Percentiles rank a stretch among this genome's conserved stretches.
These are phyloP conservation scores for Propithecus perrieri DNA, from an alignment of 2,797 vertebrate genomes.

Conservation along the genomic window DNA sequence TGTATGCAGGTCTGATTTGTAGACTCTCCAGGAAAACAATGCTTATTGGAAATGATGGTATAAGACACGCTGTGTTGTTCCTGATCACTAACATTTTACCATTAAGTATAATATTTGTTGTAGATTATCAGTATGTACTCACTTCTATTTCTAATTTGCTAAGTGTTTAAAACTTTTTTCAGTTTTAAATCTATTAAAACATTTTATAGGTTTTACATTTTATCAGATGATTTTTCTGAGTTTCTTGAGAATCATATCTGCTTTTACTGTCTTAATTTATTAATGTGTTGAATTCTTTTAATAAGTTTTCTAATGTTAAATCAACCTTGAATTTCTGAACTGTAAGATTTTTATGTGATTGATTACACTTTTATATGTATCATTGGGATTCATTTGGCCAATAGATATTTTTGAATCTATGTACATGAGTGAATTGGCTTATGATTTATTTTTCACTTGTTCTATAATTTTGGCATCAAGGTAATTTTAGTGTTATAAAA, in stretches of 20 bases:
- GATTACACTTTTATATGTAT: not conserved
- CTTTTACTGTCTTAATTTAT: not conserved
- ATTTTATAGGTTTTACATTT: not conserved
- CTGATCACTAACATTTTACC: not conserved
- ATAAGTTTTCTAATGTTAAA: not conserved
- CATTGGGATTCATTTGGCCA: not conserved
- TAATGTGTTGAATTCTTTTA: not conserved
- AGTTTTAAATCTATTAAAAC: not conserved
- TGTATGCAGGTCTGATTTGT: not conserved
- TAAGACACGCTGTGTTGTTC: not conserved
- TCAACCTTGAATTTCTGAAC: not conserved
- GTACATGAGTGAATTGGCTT: not conserved
- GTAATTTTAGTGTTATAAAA: not conserved
- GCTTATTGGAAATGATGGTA: not conserved
- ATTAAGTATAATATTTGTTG: not conserved
- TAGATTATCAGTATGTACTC: not conserved
- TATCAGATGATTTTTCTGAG: not conserved
- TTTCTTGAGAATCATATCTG: not conserved
- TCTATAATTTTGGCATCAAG: not conserved
- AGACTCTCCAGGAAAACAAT: not conserved
- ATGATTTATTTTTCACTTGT: slow-evolving; percentile 5
- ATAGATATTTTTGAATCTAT: not conserved
- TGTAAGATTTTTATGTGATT: not conserved
- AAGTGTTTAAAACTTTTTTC: not conserved
- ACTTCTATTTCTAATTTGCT: not conserved